A percentile compares a stretch with the other conserved stretches of the same genome.
phyloP scores from a whole-genome alignment of 2,113 vertebrate species.

The Gila orcuttii region DNA sequence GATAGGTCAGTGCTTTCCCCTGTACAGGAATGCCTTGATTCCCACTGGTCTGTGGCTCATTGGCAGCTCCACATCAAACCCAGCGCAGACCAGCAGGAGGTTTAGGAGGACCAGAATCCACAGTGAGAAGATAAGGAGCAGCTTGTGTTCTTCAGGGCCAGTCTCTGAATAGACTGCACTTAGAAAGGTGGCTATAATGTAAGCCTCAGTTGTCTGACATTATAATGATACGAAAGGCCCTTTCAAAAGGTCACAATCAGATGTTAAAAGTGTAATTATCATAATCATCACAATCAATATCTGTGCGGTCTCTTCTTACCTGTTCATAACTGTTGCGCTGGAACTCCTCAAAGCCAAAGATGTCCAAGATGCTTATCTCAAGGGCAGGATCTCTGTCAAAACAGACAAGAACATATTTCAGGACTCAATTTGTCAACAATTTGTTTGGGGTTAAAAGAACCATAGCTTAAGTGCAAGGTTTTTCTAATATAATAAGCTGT shows the following conservation, averaged over 20 bases:
- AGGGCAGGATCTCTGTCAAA: slow-evolving; percentile 77
- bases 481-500: background rate
- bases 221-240: background rate
- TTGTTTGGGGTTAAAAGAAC: background rate
- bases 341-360: slow-evolving; percentile 95
- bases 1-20: slow-evolving; percentile 28
- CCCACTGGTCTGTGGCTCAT: background rate
- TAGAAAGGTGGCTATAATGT: background rate
- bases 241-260: background rate
- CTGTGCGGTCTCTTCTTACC: slow-evolving; percentile 67
- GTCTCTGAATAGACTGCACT: background rate
- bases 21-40: slow-evolving; percentile 27
- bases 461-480: background rate
- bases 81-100: background rate
- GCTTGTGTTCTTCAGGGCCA: slow-evolving; percentile 2
- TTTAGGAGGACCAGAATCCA: background rate
- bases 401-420: slow-evolving; percentile 13
- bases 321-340: slow-evolving; percentile 91
- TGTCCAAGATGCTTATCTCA: slow-evolving; percentile 90
- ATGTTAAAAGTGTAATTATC: background rate
- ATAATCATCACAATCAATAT: background rate
- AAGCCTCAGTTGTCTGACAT: background rate
- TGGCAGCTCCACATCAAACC: slow-evolving; percentile 22
- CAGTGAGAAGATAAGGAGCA: background rate
- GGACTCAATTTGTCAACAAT: too few relatives aligned